Evolutionary conservation across 30 jellyfish, hydroid and myxozoan species (phyloP).

Genomic region (Catostylus mosaicus): DNA sequence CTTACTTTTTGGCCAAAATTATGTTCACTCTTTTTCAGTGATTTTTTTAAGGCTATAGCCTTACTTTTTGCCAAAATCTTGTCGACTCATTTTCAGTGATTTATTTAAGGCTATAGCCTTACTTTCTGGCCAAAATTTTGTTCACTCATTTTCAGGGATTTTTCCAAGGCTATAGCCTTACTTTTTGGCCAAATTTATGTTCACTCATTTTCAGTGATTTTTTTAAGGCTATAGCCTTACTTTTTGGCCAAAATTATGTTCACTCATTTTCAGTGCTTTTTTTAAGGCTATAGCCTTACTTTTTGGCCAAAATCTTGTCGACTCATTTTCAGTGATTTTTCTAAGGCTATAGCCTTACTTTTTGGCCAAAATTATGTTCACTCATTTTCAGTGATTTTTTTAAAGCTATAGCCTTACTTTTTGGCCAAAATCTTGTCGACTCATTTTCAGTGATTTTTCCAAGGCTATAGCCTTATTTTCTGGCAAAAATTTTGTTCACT

Average conservation of each 20-base stretch:
- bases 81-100: not conserved
- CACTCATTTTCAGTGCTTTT: not conserved
- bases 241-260: not conserved
- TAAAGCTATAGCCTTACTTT: not conserved
- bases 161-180: not conserved
- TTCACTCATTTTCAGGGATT: no score
- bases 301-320: not conserved
- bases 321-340: no score
- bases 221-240: not conserved
- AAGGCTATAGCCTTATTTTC: not conserved
- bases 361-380: not conserved
- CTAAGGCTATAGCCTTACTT: not conserved
- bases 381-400: not conserved
- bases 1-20: not conserved
- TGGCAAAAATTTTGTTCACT: not conserved
- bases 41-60: not conserved
- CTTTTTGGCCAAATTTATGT: not conserved
- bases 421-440: not conserved
- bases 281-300: not conserved
- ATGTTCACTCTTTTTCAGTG: no score
- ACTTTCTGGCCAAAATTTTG: not conserved
- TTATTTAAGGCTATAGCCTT: conserved; percentile 13
- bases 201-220: no score
- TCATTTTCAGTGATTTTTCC: not conserved
- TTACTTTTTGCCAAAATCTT: no score